A percentile compares a stretch with the other conserved stretches of the same genome.
These are phyloP conservation scores for Pristionchus japonicus DNA, from an alignment of 2,888 invertebrate genomes.

Conservation along the genomic window DNA sequence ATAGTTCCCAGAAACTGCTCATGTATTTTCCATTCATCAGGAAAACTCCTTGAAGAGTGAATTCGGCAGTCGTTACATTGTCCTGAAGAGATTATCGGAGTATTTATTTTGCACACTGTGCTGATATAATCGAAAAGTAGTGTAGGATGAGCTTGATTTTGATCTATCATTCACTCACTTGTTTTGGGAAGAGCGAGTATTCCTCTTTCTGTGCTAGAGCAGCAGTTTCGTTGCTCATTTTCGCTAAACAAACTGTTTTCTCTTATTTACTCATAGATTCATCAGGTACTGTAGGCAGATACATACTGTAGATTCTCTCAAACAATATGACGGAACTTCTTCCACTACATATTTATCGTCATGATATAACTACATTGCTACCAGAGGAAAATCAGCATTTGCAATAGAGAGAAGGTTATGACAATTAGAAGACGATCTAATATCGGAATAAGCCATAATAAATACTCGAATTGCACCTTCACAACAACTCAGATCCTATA, in stretches of 20 bases:
- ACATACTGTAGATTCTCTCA: not conserved
- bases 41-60: conserved; percentile 36
- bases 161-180: not conserved
- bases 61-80: conserved; percentile 17
- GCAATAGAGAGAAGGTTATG: not conserved
- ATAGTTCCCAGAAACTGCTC: conserved; percentile 42
- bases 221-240: conserved; percentile 10
- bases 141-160: too few relatives aligned
- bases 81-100: conserved; percentile 25
- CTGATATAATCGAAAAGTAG: not conserved
- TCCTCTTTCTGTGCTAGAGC: not conserved
- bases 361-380: not conserved
- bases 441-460: not conserved
- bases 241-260: not conserved
- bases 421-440: not conserved
- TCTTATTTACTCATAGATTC: not conserved
- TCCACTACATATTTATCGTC: not conserved
- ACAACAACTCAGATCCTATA: not conserved
- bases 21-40: conserved; percentile 45
- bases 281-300: conserved; percentile 22
- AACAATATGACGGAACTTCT: not conserved
- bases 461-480: not conserved
- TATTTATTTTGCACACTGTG: too few relatives aligned
- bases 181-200: conserved; percentile 24
- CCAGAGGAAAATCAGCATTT: not conserved